Conservation (phyloP, 2,888 invertebrate genomes). For the Dyspetes luteomarginatus region DNA sequence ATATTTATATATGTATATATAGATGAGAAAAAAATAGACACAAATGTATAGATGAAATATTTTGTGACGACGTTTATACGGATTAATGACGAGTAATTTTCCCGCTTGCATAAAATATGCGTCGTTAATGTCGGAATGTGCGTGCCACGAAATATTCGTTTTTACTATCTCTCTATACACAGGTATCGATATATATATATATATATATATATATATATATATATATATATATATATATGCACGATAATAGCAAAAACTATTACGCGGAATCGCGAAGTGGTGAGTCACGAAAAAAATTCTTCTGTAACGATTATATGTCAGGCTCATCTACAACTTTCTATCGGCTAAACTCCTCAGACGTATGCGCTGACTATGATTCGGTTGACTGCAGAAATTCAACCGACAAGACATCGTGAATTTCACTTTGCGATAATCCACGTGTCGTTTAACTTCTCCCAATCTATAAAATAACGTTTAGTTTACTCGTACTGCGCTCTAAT, state of each 20-base stretch:
- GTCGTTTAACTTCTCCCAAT: background rate
- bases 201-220: background rate
- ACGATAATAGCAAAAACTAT: constrained; percentile 44
- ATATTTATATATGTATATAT: background rate
- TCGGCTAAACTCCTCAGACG: constrained; percentile 39
- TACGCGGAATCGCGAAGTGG: constrained; percentile 35
- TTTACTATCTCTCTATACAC: background rate
- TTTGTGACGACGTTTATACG: too few relatives aligned
- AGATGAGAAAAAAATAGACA: background rate
- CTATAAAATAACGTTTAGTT: background rate
- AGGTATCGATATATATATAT: constrained; percentile 1
- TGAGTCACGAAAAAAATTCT: constrained; percentile 49
- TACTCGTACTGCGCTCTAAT: background rate
- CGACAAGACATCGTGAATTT: constrained; percentile 40
- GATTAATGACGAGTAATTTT: too few relatives aligned
- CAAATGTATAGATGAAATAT: too few relatives aligned
- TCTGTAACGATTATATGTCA: constrained; percentile 41
- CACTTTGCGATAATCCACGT: constrained; percentile 43
- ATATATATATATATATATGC: background rate
- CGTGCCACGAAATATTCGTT: too few relatives aligned
- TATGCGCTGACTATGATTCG: background rate
- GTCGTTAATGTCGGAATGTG: too few relatives aligned
- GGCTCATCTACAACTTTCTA: constrained; percentile 48
- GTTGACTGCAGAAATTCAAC: constrained; percentile 25
- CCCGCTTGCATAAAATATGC: too few relatives aligned